Percentiles rank a stretch among this genome's conserved stretches.
phyloP scores from a whole-genome alignment of 2,888 invertebrate genomes.

The Drosophila mimetica region DNA sequence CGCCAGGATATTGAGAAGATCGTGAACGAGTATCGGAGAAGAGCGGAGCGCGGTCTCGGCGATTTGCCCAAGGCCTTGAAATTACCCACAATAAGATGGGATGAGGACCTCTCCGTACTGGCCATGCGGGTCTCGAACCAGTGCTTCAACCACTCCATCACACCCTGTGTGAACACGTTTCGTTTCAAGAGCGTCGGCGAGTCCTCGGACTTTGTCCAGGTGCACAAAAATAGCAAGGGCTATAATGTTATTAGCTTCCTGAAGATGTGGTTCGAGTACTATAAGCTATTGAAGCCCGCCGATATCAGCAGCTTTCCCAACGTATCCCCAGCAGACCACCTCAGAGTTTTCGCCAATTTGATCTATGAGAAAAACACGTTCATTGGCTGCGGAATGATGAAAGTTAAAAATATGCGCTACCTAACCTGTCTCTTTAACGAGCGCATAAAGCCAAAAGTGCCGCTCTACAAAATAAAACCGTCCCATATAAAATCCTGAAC shows the following conservation, averaged over 20 bases:
- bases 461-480: neutral
- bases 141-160: neutral
- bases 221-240: fast-evolving
- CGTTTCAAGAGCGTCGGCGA: slow-evolving; percentile 39
- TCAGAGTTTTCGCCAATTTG: slow-evolving; percentile 5
- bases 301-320: slow-evolving; percentile 1
- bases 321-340: neutral
- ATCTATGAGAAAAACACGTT: neutral
- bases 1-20: neutral
- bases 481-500: neutral
- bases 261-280: neutral
- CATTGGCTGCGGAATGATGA: slow-evolving; percentile 31
- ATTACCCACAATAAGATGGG: slow-evolving; percentile 21
- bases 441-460: neutral
- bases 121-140: slow-evolving; percentile 56
- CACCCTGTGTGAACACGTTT: slow-evolving; percentile 36
- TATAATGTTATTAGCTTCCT: slow-evolving; percentile 2
- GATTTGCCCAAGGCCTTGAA: slow-evolving; percentile 8
- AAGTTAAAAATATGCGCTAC: neutral
- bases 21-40: slow-evolving; percentile 10
- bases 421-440: slow-evolving; percentile 25
- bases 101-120: slow-evolving; percentile 32
- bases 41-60: neutral
- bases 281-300: fast-evolving
- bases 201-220: neutral